Base-by-base conservation (phyloP, 2,888 invertebrate genomes). In the Tenthredo distinguenda region DNA sequence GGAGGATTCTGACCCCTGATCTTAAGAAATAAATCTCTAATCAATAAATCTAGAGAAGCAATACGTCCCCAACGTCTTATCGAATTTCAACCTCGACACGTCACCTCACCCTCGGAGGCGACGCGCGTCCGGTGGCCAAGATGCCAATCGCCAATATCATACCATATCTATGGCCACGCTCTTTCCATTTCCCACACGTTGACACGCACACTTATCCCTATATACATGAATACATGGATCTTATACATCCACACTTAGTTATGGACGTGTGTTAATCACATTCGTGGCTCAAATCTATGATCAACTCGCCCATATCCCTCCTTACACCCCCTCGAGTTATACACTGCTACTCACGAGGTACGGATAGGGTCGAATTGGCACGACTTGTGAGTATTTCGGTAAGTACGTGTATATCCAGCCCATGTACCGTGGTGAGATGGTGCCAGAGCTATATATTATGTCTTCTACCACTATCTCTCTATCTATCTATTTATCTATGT, bases 251-350 rank as follows among this genome's bases (percentile, higher is more conserved):
- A 87, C 55, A 86, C 76, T 84, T 81, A 81, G 55, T n/a, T 85
- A 86, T 86, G 85, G 85, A 86, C 85, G 84, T 86, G 86, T 87
- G 87, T 88, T 89, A 90, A 90, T 90, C 88, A 89, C 89, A 88
- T 90, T 90, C 90, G 90, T 90, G 90, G 87, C 86, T 88, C 88
- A 88, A 90, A 90, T 90, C 88, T 89, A 85, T 87, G 88, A 90
- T 90, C 89, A 89, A 88, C 87, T 83, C 47, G 43, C 76, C 55
- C 58, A 81, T 81, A 40, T 37, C 40, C 58, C 62, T 21, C 37
- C 79, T 58, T 15, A 18, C 21, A 31, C 77, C 72, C 55, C 77
- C 50, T 55, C 31, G 34, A 77, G 77, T 55, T 77, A 77, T 77
- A 77, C 77, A 50, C 55, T 34, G 77, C 34, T 77, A 77, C 50